These are phyloP conservation scores for Kryptopterus vitreolus DNA, from an alignment of 2,797 vertebrate species.

Conservation along the genomic window DNA sequence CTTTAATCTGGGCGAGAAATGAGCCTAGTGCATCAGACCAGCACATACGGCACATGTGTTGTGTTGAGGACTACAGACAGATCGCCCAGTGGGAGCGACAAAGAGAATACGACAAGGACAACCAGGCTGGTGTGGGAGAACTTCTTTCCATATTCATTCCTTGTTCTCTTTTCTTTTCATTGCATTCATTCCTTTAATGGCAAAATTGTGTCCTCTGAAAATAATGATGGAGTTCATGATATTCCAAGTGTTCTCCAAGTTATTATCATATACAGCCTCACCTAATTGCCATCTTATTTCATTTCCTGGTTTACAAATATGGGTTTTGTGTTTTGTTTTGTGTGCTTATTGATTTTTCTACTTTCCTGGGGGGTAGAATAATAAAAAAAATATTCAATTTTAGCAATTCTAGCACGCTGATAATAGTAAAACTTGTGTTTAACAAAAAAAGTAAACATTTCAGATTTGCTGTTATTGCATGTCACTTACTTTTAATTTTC, in stretches of 20 bases:
- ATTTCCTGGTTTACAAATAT: slow-evolving; percentile 23
- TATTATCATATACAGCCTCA: slow-evolving; percentile 22
- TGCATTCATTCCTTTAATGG: slow-evolving; percentile 1
- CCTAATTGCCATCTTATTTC: slow-evolving; percentile 18
- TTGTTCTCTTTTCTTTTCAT: slow-evolving; percentile 24
- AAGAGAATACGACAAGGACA: slow-evolving; percentile 50
- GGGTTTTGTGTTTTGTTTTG: neutral
- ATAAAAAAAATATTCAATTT: slow-evolving; percentile 40
- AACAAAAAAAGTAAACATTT: slow-evolving; percentile 53
- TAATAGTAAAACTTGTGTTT: slow-evolving; percentile 56
- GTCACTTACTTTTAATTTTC: neutral
- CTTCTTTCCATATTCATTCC: slow-evolving; percentile 42
- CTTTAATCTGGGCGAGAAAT: slow-evolving; percentile 48
- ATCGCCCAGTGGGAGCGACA: slow-evolving; percentile 32
- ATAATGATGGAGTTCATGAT: slow-evolving; percentile 30
- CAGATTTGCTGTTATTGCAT: neutral
- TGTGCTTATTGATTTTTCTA: slow-evolving; percentile 42
- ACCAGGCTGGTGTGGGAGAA: slow-evolving; percentile 35
- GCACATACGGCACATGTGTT: slow-evolving; percentile 24
- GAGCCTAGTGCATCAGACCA: slow-evolving; percentile 21
- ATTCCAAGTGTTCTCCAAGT: slow-evolving; percentile 15
- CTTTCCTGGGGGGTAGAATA: slow-evolving; percentile 15
- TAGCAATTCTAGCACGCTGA: slow-evolving; percentile 45
- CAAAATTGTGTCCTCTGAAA: slow-evolving; percentile 26
- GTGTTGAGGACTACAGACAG: slow-evolving; percentile 26